Evolutionary conservation across 2,113 vertebrate genomes (phyloP).

Genomic region (Opisthocomus hoazin): DNA sequence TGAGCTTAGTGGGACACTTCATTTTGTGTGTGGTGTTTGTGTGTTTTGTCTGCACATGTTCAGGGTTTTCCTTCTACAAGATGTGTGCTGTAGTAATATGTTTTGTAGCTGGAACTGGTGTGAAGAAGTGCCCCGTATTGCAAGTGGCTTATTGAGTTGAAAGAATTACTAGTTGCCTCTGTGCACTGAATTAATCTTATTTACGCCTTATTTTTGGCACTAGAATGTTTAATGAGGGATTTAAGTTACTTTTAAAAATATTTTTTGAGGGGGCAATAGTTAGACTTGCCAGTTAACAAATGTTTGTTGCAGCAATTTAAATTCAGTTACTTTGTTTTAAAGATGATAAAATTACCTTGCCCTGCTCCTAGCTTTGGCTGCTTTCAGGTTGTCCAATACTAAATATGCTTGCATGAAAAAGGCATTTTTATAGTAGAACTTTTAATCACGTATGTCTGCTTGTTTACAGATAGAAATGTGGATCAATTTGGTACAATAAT

Average conservation of each 20-base stretch:
- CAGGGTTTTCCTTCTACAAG: background rate
- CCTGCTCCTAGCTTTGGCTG: background rate
- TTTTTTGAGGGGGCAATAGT: background rate
- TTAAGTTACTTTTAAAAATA: background rate
- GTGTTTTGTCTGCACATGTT: background rate
- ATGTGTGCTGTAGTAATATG: background rate
- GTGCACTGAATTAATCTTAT: background rate
- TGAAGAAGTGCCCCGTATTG: background rate
- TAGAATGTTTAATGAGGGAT: background rate
- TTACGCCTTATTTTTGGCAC: background rate
- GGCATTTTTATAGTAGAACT: background rate
- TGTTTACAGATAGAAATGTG: background rate
- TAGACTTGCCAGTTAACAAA: background rate
- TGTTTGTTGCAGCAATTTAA: background rate
- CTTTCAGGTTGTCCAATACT: background rate
- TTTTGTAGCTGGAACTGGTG: slow-evolving; percentile 15
- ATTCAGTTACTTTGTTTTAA: background rate
- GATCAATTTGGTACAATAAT: slow-evolving; percentile 8
- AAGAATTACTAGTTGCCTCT: background rate
- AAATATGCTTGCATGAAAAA: background rate
- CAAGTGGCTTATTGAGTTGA: background rate
- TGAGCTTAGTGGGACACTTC: slow-evolving; percentile 50
- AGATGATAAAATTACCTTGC: background rate
- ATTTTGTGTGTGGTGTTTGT: slow-evolving; percentile 31
- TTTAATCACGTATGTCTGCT: background rate